A percentile compares a stretch with the other conserved stretches of the same genome.
Evolutionary conservation across 2,797 vertebrate genomes (phyloP).

Genomic region (Argyrosomus regius): DNA sequence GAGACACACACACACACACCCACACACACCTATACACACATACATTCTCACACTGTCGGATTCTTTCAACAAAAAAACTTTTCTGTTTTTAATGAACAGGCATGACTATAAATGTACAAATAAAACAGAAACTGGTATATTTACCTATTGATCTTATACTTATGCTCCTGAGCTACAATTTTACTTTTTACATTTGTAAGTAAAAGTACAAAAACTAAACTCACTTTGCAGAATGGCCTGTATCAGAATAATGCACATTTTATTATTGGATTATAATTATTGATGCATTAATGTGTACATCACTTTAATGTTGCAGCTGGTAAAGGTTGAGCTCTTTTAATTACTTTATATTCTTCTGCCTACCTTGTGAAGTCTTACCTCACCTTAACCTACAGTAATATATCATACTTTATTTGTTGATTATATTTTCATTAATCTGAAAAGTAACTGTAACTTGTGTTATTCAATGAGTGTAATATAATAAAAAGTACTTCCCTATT

Average conservation of each 20-base stretch:
- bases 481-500: background rate
- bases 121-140: background rate
- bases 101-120: background rate
- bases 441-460: background rate
- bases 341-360: background rate
- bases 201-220: background rate
- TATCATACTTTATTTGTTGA: background rate
- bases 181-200: too few species aligned
- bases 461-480: background rate
- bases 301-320: background rate
- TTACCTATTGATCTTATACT: background rate
- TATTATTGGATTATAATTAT: background rate
- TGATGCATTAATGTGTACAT: background rate
- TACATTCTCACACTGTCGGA: constrained; percentile 25
- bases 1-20: constrained; percentile 31
- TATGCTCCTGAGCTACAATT: background rate
- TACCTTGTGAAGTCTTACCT: background rate
- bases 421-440: background rate
- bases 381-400: background rate
- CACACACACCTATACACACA: constrained; percentile 1
- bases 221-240: background rate
- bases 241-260: background rate
- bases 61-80: constrained; percentile 10
- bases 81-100: constrained; percentile 4
- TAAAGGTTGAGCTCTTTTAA: background rate